Evolutionary conservation across 2,888 invertebrate genomes (phyloP), one percentile per base, ranked within the genome.

Genomic region (Ganaspis brasiliensis): DNA sequence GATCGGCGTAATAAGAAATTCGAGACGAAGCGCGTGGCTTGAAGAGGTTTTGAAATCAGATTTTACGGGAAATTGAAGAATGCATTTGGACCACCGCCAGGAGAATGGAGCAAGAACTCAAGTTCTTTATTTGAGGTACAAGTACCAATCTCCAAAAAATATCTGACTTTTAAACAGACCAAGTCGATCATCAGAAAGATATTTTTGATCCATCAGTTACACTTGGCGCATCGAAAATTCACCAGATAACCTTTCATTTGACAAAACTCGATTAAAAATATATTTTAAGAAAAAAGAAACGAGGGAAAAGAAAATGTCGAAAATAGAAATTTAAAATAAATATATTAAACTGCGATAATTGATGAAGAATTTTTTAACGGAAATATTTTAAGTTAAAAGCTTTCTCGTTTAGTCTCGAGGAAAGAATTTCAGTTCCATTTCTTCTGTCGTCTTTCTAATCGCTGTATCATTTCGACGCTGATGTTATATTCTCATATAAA

Each of bases 401-500:
- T 52, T 52, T 52, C 52, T 9, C 8, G 52, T 52, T 52, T 16
- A 52, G 52, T 52, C 19, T 16, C 16, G 52, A 19, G 24, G 45
- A 26, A 45, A 67, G 24, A 67, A 67, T 67, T 67, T 26, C 37
- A 45, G 14, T 45, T n/a, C 12, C n/a, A 14, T 35, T 74, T 6
- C 52, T 16, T 57, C 26, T n/a, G 31, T 35, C 12, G 1, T 75
- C 70, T 52, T 71, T 72, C 77, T 76, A 76, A 78, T 79, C 75
- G 78, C 37, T 70, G 83, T 83, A 85, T 83, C 81, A 83, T 83
- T 82, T 81, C 80, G 79, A 49, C 75, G 72, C 71, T 74, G 80
- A 83, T 82, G 77, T 79, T 81, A 81, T 83, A 81, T 81, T 81
- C 80, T 83, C 79, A 79, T 85, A 82, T 84, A 84, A 84, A 83